A percentile compares a stretch with the other conserved stretches of the same genome.
These are phyloP conservation scores for Gephyroberyx darwinii DNA, from an alignment of 2,797 vertebrate genomes.

Conservation along the genomic window DNA sequence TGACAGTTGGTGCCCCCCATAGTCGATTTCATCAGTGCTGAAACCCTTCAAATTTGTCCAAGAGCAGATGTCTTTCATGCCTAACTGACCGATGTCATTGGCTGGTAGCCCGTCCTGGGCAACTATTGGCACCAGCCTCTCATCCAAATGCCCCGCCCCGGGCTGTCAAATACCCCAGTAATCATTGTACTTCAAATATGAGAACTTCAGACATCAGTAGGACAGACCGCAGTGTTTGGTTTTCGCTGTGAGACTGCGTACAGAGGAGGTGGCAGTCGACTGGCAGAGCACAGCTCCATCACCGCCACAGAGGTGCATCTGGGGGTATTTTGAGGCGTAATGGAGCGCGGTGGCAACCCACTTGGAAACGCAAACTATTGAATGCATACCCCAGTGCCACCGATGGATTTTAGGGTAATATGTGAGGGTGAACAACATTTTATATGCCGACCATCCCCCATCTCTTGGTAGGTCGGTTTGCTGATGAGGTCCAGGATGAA, in stretches of 20 bases:
- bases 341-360: slow-evolving; percentile 60
- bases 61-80: slow-evolving; percentile 14
- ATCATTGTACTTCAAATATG: slow-evolving; percentile 61
- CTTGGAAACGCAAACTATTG: neutral
- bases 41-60: neutral
- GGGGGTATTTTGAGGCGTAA: neutral
- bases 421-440: neutral
- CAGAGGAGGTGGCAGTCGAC: neutral
- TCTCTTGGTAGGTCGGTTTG: slow-evolving; percentile 57
- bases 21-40: slow-evolving; percentile 3
- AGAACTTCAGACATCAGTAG: slow-evolving; percentile 54
- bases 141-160: neutral
- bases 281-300: slow-evolving; percentile 65
- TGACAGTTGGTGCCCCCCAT: neutral
- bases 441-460: neutral
- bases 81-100: neutral
- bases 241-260: slow-evolving; percentile 79
- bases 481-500: slow-evolving; percentile 70
- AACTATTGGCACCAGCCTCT: neutral
- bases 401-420: slow-evolving; percentile 8
- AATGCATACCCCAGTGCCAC: neutral
- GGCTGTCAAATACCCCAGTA: slow-evolving; percentile 48
- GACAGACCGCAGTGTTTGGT: slow-evolving; percentile 75
- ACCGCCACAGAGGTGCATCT: neutral
- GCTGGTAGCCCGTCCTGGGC: too few species aligned